Evolutionary conservation across 2,888 invertebrate genomes (phyloP).

Genomic region (Hemithea aestivaria): DNA sequence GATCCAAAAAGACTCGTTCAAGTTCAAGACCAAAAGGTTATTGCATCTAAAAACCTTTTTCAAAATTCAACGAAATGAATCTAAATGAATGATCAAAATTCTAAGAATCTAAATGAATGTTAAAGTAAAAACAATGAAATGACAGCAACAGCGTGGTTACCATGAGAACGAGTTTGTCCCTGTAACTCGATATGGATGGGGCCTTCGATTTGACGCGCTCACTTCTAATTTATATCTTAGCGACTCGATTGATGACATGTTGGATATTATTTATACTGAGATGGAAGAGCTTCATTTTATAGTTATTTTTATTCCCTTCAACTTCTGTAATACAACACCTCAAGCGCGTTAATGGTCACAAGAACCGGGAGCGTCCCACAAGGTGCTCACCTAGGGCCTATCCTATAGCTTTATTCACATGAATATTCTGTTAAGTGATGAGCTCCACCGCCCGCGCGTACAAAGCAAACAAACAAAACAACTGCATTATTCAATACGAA

Average conservation of each 20-base stretch:
- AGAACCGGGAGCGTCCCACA: constrained; percentile 18
- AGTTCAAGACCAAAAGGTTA: background rate
- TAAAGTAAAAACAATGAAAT: constrained; percentile 25
- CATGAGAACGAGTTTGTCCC: constrained; percentile 41
- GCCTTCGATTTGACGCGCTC: constrained; percentile 46
- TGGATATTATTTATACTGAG: constrained; percentile 61
- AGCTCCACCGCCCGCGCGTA: constrained; percentile 15
- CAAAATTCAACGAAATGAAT: no score
- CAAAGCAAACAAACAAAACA: constrained; percentile 30
- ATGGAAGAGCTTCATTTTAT: constrained; percentile 48
- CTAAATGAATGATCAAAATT: constrained; percentile 9
- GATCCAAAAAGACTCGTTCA: background rate
- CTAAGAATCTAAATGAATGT: constrained; percentile 19
- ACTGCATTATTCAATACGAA: constrained; percentile 41
- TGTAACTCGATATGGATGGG: constrained; percentile 58
- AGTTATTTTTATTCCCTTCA: constrained; percentile 43
- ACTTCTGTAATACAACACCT: constrained; percentile 50
- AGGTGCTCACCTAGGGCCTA: no score
- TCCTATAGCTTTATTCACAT: background rate
- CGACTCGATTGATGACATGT: constrained; percentile 67
- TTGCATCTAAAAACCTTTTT: background rate
- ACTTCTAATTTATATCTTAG: constrained; percentile 60
- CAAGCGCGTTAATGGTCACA: constrained; percentile 19
- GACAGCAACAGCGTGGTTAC: constrained; percentile 36
- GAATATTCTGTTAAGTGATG: constrained; percentile 1